phyloP scores from a whole-genome alignment of 2,888 invertebrate genomes.

The Lasioglossum morio region DNA sequence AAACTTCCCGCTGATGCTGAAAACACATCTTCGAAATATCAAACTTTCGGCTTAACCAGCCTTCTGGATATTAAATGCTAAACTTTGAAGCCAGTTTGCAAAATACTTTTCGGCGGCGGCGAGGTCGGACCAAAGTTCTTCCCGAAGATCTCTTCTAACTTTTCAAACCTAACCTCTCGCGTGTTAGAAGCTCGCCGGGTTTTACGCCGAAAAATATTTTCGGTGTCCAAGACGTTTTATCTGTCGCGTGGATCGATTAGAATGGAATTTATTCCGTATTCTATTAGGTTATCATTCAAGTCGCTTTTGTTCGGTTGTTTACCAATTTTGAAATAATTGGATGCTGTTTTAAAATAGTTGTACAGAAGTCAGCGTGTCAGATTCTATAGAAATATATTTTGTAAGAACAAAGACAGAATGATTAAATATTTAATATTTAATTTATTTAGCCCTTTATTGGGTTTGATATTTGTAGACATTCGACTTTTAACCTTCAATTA shows the following conservation, averaged over 20 bases:
- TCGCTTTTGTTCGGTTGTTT: not conserved
- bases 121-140: not conserved
- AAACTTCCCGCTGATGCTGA: conserved; percentile 3
- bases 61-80: conserved; percentile 15
- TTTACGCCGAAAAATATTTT: not conserved
- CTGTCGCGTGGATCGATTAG: not conserved
- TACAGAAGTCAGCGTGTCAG: not conserved
- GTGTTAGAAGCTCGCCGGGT: not conserved
- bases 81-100: not conserved
- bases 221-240: not conserved
- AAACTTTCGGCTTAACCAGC: conserved; percentile 3
- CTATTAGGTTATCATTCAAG: not conserved
- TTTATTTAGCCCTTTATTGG: too few species aligned
- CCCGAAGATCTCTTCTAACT: not conserved
- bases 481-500: not conserved
- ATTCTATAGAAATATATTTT: not conserved
- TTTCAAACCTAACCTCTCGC: not conserved
- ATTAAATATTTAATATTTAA: not conserved
- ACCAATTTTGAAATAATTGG: not conserved
- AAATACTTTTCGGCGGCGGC: not conserved
- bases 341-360: not conserved
- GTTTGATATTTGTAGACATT: not conserved
- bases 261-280: not conserved
- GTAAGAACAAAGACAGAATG: not conserved
- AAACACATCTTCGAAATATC: conserved; percentile 13